Evolutionary conservation across 1,140 invertebrate genomes (phyloP), one percentile per base, ranked within the genome.

Genomic region (Drosophila quadrilineata): DNA sequence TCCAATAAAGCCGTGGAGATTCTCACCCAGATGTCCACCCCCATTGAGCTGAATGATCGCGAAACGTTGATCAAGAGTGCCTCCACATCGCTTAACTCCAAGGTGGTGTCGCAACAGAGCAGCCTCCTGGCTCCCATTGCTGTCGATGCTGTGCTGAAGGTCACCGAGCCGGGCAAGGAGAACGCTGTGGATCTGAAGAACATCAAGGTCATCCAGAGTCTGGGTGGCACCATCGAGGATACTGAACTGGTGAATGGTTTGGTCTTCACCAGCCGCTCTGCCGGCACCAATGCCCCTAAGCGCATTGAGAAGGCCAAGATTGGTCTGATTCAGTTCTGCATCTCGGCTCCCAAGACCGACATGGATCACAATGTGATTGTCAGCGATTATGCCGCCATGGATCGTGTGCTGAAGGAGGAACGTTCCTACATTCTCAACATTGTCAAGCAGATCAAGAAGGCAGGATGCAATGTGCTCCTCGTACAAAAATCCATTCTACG

Each of bases 301-400:
- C 94, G 95, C 80, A 92, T 99, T 65, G 98, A 99, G 89, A 99
- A 99, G 90, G 98, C 98, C 2, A 99, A 99, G 91, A 98, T 99
- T 92, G 99, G 97, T 66, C 93, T 99, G 0, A 99, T 99, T 75
- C 99, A 99, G 90, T 99, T 99, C 90, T 99, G 99, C 90, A 98
- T 99, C 90, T 99, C 98, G 33, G 97, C 99, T 54, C 99, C 99
- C 5, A 99, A 99, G 92, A 99, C 99, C 60, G 98, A 99, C 92
- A 99, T 99, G 98, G 98, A 99, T 88, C 98, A 99, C 91, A 97
- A 95, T 90, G 97, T 99, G 0, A 94, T 99, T 72, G 97, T 99
- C 6, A 98, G 98, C 0, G 99, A 99, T 90, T 99, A 99, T 89
- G 94, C 98, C 31, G 98, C 98, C 58, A 99, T 99, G 98, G 99